Evolutionary conservation across 2,888 invertebrate species (phyloP), one percentile per base, ranked within the genome.

Genomic region (Drosophila pseudotakahashii): DNA sequence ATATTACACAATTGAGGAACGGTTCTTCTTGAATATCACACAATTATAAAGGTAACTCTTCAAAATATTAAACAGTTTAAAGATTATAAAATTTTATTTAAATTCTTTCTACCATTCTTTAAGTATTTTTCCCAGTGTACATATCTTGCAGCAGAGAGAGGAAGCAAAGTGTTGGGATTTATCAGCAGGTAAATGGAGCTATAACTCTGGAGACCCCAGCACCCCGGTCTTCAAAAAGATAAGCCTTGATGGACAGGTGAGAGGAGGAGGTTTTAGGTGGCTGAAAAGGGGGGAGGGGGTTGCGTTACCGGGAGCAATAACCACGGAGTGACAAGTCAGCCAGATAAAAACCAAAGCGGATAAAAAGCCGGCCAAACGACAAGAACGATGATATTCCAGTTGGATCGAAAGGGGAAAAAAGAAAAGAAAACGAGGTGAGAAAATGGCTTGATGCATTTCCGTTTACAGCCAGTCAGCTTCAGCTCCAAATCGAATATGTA

Each of bases 291-390:
- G 52, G 11, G 1, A 0, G 16, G 13, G 37, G 7, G 9, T 2
- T 5, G 13, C 0, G 26, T 4, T 26, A 61, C 47, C 34, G 63
- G 62, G 63, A 62, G 63, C 52, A 64, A 64, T 64, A 64, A 64
- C 47, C 48, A 63, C 62, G n/a, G 41, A 63, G 62, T 69, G 66
- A 70, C 67, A 67, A 70, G 48, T 42, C 58, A 70, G 70, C 30
- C 70, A 69, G 69, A 48, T 69, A 45, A 66, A 54, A 66, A 53
- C 36, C 52, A 44, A 36, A 30, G 11, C 58, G 37, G 58, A 58
- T 58, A 42, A 59, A 52, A 78, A 78, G 79, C 68, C 79, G 77
- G 58, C 72, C 54, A 76, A 80, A 42, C 48, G 37, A 37, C 26
- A 57, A 54, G 51, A 52, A 55, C 37, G 42, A 13, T 34, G 16